Conservation (phyloP, 1,140 invertebrate species). For the Steinernema khuongi region DNA sequence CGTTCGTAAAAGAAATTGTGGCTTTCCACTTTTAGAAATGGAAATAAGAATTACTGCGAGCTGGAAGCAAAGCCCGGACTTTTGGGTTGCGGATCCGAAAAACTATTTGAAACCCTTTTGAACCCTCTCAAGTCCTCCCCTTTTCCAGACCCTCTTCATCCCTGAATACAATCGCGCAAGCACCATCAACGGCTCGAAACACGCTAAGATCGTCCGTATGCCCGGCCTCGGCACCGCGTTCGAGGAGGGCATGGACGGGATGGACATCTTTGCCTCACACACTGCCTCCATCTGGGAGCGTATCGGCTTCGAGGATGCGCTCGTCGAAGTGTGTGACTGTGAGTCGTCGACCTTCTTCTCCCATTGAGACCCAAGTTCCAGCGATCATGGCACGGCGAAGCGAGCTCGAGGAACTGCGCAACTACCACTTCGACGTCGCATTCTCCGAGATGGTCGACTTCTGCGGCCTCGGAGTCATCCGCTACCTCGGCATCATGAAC, state of each 20-base stretch:
- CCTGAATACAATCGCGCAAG: constrained; percentile 24
- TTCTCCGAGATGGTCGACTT: constrained; percentile 40
- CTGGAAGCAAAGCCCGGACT: background rate
- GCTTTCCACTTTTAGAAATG: no score
- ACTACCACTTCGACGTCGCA: constrained; percentile 35
- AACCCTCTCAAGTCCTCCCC: background rate
- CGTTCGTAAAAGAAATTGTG: no score
- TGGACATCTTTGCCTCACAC: constrained; percentile 4
- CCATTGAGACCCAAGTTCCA: constrained; percentile 18
- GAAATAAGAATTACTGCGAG: no score
- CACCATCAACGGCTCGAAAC: constrained; percentile 27
- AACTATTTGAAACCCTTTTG: background rate
- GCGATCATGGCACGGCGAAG: constrained; percentile 18
- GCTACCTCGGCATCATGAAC: constrained; percentile 37
- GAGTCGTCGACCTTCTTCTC: background rate
- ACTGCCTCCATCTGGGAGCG: constrained; percentile 26
- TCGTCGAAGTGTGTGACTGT: constrained; percentile 27
- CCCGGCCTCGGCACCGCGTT: constrained; percentile 21
- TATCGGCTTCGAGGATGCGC: constrained; percentile 21
- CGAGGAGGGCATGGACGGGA: constrained; percentile 6
- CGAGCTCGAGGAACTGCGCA: constrained; percentile 28
- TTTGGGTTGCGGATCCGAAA: constrained; percentile 14
- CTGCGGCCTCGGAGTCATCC: constrained; percentile 34
- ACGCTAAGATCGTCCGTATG: constrained; percentile 28
- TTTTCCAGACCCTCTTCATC: constrained; percentile 29